Conservation (phyloP, 2,113 vertebrate species). For the Anarrhichthys ocellatus region DNA sequence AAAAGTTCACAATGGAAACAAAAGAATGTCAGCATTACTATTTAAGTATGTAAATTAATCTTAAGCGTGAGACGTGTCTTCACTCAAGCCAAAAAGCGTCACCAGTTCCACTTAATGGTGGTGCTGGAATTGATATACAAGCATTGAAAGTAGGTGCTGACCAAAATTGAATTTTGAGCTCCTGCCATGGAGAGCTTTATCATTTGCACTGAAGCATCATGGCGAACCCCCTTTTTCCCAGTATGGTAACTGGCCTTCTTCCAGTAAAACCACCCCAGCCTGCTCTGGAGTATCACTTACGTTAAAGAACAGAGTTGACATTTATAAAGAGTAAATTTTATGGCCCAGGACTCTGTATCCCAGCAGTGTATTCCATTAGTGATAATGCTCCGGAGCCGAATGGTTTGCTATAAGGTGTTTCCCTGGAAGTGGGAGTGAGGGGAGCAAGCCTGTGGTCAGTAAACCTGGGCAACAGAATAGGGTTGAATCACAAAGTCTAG, state of each 20-base stretch:
- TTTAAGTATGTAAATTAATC: not conserved
- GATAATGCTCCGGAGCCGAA: slow-evolving; percentile 18
- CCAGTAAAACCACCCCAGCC: slow-evolving; percentile 21
- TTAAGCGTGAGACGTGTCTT: not conserved
- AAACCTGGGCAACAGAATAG: not conserved
- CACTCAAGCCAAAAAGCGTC: no score
- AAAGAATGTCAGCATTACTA: not conserved
- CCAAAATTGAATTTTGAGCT: not conserved
- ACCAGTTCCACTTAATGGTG: not conserved
- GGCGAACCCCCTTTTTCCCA: slow-evolving; percentile 33
- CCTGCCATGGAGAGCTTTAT: not conserved
- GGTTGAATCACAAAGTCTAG: not conserved
- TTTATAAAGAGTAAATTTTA: slow-evolving; percentile 60
- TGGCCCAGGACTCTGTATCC: slow-evolving; percentile 20
- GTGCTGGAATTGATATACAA: no score
- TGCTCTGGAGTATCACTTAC: slow-evolving; percentile 45
- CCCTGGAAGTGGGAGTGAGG: not conserved
- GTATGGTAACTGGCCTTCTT: slow-evolving; percentile 26
- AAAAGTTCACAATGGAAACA: not conserved
- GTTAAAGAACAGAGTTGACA: slow-evolving; percentile 55
- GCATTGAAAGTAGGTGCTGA: no score
- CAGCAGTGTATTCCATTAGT: slow-evolving; percentile 46
- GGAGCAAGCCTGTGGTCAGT: not conserved
- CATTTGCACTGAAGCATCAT: not conserved
- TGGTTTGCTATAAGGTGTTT: not conserved